These are phyloP conservation scores for Callosobruchus maculatus DNA, from an alignment of 2,888 invertebrate genomes.

Conservation along the genomic window DNA sequence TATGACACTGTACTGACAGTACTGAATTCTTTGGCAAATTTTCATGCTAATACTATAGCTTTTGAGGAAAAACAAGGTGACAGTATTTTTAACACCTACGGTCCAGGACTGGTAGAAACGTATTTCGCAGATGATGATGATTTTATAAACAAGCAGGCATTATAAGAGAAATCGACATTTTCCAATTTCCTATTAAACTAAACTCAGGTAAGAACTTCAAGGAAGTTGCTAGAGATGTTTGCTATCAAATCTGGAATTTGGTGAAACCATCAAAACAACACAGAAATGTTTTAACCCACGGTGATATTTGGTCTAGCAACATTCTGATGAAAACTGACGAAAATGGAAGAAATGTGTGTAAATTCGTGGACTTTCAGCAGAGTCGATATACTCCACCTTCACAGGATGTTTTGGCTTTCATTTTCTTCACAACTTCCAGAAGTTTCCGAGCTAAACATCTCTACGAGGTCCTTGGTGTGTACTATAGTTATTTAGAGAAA, in stretches of 20 bases:
- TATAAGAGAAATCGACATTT: conserved; percentile 32
- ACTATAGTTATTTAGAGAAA: conserved; percentile 39
- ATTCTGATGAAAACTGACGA: conserved; percentile 37
- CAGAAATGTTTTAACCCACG: conserved; percentile 57
- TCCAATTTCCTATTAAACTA: conserved; percentile 30
- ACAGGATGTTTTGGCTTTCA: conserved; percentile 56
- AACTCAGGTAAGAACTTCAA: conserved; percentile 31
- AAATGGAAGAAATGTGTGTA: conserved; percentile 29
- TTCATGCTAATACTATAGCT: conserved; percentile 45
- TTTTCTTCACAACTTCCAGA: conserved; percentile 37
- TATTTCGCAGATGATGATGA: conserved; percentile 29
- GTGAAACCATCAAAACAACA: conserved; percentile 44
- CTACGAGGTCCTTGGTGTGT: conserved; percentile 36
- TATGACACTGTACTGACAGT: conserved; percentile 34
- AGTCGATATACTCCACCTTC: conserved; percentile 60
- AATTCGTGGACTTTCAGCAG: conserved; percentile 46
- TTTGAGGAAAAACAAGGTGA: conserved; percentile 28
- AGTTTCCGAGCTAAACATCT: conserved; percentile 32
- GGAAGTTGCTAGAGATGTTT: conserved; percentile 21
- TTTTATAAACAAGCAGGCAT: conserved; percentile 31
- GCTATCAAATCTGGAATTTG: conserved; percentile 29
- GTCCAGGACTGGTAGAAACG: conserved; percentile 26
- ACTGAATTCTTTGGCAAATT: conserved; percentile 37
- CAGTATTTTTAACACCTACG: conserved; percentile 25
- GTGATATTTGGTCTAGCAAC: conserved; percentile 64